A percentile compares a stretch with the other conserved stretches of the same genome.
Evolutionary conservation across 2,888 invertebrate genomes (phyloP).

Genomic region (Cryptophagus acutangulus): DNA sequence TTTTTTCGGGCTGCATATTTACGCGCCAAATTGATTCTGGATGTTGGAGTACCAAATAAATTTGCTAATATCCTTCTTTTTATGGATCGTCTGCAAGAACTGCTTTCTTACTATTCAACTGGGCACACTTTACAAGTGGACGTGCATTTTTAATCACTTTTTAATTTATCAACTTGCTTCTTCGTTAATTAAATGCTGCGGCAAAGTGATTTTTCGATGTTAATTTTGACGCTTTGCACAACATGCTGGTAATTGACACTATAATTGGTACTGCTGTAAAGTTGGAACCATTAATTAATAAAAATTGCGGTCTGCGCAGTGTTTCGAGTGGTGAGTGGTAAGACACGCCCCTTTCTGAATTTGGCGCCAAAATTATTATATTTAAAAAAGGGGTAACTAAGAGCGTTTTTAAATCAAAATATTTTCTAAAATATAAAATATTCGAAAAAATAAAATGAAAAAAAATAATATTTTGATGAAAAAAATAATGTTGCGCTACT

Average conservation of each 20-base stretch:
- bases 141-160: no score
- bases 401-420: no score
- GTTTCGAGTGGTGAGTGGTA: no score
- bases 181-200: neutral
- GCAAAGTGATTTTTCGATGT: conserved; percentile 5
- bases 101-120: conserved; percentile 22
- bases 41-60: conserved; percentile 25
- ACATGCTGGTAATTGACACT: neutral
- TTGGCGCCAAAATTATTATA: no score
- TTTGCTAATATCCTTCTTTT: conserved; percentile 28
- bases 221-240: conserved; percentile 8
- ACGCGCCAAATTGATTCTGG: conserved; percentile 22
- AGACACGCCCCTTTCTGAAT: no score
- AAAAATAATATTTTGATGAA: no score
- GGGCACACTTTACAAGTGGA: conserved; percentile 11
- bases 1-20: conserved; percentile 14
- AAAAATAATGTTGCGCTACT: no score
- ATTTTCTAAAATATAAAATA: no score
- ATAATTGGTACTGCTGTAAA: neutral
- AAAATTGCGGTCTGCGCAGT: no score
- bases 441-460: no score
- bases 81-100: conserved; percentile 27
- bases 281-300: no score
- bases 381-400: no score
- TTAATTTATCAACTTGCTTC: conserved; percentile 1